Evolutionary conservation across 64 coral and sea anemone species (phyloP).

Genomic region (Trachythela sp.): DNA sequence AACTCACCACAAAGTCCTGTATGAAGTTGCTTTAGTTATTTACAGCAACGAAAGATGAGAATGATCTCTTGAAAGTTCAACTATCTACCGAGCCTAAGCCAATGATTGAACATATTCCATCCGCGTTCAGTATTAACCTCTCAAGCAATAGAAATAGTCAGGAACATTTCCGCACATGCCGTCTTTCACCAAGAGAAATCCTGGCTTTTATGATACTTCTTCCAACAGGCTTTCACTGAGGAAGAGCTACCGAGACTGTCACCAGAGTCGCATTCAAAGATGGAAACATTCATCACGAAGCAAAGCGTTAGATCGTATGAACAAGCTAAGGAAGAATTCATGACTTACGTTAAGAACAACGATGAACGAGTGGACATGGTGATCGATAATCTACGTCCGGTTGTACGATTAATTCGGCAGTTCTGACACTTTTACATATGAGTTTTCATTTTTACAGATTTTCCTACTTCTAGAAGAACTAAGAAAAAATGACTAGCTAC

Average conservation of each 20-base stretch:
- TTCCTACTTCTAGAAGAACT: no score
- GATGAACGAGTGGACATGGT: neutral
- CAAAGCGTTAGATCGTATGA: slow-evolving; percentile 26
- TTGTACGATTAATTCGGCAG: neutral
- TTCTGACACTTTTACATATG: neutral
- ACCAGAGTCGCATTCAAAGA: slow-evolving; percentile 26
- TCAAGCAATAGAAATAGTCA: slow-evolving; percentile 19
- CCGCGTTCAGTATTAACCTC: slow-evolving; percentile 35
- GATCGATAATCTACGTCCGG: neutral
- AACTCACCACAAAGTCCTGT: slow-evolving; percentile 47
- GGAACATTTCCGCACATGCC: slow-evolving; percentile 45
- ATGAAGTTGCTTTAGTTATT: slow-evolving; percentile 37
- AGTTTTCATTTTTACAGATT: neutral
- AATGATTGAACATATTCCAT: slow-evolving; percentile 40
- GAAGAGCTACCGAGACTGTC: slow-evolving; percentile 27
- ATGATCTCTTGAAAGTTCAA: slow-evolving; percentile 50
- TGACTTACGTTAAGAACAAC: slow-evolving; percentile 19
- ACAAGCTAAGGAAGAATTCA: slow-evolving; percentile 28
- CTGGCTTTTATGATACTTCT: slow-evolving; percentile 40
- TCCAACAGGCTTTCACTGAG: slow-evolving; percentile 12
- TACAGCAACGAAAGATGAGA: slow-evolving; percentile 38
- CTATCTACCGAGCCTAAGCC: slow-evolving; percentile 19
- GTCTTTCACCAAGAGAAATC: slow-evolving; percentile 43
- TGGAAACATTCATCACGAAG: slow-evolving; percentile 21
- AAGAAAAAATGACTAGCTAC: neutral